phyloP scores from a whole-genome alignment of 2,888 invertebrate genomes.

The Acronicta leporina region DNA sequence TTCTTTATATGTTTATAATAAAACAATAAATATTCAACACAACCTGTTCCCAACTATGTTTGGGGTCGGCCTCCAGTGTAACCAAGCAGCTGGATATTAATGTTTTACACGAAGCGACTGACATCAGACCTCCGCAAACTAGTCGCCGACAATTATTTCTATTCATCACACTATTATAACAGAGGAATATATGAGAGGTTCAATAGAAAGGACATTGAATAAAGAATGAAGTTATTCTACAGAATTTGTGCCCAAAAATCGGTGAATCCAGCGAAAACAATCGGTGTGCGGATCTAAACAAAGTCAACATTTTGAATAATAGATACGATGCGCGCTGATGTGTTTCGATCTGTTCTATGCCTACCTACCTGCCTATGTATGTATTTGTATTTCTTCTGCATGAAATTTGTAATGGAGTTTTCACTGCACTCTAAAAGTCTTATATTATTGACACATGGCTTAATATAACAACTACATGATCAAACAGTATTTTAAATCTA shows the following conservation, averaged over 20 bases:
- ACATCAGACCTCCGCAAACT: too few species aligned
- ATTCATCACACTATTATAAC: neutral
- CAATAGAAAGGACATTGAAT: constrained; percentile 15
- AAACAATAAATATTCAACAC: too few species aligned
- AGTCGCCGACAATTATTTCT: too few species aligned
- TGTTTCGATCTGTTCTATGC: constrained; percentile 33
- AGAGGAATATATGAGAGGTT: neutral
- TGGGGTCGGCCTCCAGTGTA: too few species aligned
- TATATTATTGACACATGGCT: too few species aligned
- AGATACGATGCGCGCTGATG: constrained; percentile 36
- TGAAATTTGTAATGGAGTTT: constrained; percentile 12
- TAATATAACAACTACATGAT: too few species aligned
- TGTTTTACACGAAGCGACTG: too few species aligned
- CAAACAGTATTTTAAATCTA: too few species aligned
- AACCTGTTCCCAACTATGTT: too few species aligned
- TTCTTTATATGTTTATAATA: too few species aligned
- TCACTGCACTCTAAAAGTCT: neutral
- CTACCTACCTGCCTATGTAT: neutral
- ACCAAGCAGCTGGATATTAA: too few species aligned
- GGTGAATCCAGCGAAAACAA: constrained; percentile 42
- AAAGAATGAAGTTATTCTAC: constrained; percentile 31
- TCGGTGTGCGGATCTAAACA: constrained; percentile 44
- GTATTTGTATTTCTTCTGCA: constrained; percentile 6
- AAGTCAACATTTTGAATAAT: constrained; percentile 54
- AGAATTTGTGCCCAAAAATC: constrained; percentile 30